Conservation (phyloP, 2,113 vertebrate species). For the Erpornis zantholeuca region DNA sequence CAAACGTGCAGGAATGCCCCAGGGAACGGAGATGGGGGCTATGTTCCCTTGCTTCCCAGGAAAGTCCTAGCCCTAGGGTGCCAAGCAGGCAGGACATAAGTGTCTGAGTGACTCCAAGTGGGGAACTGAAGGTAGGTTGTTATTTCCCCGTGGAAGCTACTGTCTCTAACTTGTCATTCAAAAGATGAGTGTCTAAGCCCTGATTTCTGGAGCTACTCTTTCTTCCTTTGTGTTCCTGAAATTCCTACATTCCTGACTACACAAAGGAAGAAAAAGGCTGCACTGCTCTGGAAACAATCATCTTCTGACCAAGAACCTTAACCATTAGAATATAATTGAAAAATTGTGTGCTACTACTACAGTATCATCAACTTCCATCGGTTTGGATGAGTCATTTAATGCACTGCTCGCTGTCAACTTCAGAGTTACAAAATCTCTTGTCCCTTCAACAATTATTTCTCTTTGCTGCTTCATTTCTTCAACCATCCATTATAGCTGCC, state of each 20-base stretch:
- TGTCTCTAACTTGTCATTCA: neutral
- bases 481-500: neutral
- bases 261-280: neutral
- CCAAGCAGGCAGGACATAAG: accelerated
- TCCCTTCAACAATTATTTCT: neutral
- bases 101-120: neutral
- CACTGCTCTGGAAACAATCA: neutral
- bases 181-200: neutral
- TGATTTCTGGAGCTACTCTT: neutral
- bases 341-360: neutral
- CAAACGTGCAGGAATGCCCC: accelerated
- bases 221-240: neutral
- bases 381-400: neutral
- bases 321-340: neutral
- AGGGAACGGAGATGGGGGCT: neutral
- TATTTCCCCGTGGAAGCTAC: neutral
- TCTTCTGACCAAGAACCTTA: neutral
- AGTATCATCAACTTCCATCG: neutral
- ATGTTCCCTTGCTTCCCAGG: neutral
- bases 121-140: neutral
- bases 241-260: neutral
- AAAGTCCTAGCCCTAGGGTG: neutral
- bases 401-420: neutral
- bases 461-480: constrained; percentile 11
- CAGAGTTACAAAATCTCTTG: neutral